Evolutionary conservation across 2,888 invertebrate species (phyloP).

Genomic region (Pherbina coryleti): DNA sequence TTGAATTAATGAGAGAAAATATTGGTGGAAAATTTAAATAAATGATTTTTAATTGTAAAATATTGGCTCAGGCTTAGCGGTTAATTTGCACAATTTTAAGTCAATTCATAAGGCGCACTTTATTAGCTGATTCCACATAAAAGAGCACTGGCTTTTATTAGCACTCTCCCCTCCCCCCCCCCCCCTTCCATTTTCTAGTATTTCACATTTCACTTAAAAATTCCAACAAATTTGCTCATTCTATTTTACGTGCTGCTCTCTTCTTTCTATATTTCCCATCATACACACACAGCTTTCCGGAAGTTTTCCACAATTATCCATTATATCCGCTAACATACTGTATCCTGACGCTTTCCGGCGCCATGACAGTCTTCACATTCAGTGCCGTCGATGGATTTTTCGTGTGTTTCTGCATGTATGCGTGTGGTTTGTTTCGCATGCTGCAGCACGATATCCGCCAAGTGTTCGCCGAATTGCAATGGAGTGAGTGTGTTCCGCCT

Average conservation of each 20-base stretch:
- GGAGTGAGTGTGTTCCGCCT: constrained; percentile 51
- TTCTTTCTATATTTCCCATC: not conserved
- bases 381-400: constrained; percentile 65
- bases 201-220: not conserved
- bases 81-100: too few relatives aligned
- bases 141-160: not conserved
- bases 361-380: constrained; percentile 62
- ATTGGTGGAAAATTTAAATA: too few relatives aligned
- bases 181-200: not conserved
- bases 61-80: too few relatives aligned
- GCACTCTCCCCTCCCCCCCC: not conserved
- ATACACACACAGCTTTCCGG: constrained; percentile 54
- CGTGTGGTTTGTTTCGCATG: constrained; percentile 60
- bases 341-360: constrained; percentile 58
- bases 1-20: too few relatives aligned
- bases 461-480: constrained; percentile 53
- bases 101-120: too few relatives aligned
- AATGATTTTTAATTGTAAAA: too few relatives aligned
- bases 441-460: constrained; percentile 60
- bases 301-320: constrained; percentile 53
- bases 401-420: constrained; percentile 63
- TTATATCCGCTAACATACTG: constrained; percentile 60
- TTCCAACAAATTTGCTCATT: not conserved
- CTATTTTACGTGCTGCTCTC: not conserved
- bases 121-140: not conserved